Percentiles rank a stretch among this genome's conserved stretches.
Conservation (phyloP, 2,797 vertebrate species). For the Morelia viridis region DNA sequence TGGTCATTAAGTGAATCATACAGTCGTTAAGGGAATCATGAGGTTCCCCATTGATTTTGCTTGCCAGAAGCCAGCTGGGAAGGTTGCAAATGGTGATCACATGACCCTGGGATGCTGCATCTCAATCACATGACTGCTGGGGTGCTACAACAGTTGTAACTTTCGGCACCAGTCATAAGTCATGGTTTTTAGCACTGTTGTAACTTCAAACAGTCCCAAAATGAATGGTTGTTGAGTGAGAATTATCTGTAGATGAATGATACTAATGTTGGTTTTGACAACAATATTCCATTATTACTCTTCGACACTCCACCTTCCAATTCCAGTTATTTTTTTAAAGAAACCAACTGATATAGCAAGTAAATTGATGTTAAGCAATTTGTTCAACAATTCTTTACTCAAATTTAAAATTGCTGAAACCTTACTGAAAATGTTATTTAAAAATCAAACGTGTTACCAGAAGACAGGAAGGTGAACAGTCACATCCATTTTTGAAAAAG, state of each 20-base stretch:
- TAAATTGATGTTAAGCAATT: background rate
- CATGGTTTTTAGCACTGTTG: no score
- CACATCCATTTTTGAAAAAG: background rate
- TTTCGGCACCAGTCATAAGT: no score
- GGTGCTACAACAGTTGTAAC: no score
- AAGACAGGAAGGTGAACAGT: background rate
- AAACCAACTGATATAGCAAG: background rate
- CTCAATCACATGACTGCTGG: no score
- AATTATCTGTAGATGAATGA: background rate
- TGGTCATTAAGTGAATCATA: no score
- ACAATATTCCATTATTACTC: background rate
- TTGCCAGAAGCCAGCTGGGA: no score
- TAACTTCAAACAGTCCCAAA: no score
- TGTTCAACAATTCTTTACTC: background rate
- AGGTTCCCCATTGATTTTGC: no score
- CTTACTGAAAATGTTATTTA: background rate
- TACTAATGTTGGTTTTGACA: background rate
- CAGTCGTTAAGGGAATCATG: no score
- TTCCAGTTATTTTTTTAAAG: background rate
- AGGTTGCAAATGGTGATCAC: no score
- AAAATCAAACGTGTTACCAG: background rate
- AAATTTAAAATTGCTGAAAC: background rate
- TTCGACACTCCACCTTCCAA: background rate
- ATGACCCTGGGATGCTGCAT: no score
- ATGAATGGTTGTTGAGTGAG: no score